Evolutionary conservation across 2,113 vertebrate species (phyloP), one percentile per base, ranked within the genome.

Genomic region (Philantomba maxwellii): DNA sequence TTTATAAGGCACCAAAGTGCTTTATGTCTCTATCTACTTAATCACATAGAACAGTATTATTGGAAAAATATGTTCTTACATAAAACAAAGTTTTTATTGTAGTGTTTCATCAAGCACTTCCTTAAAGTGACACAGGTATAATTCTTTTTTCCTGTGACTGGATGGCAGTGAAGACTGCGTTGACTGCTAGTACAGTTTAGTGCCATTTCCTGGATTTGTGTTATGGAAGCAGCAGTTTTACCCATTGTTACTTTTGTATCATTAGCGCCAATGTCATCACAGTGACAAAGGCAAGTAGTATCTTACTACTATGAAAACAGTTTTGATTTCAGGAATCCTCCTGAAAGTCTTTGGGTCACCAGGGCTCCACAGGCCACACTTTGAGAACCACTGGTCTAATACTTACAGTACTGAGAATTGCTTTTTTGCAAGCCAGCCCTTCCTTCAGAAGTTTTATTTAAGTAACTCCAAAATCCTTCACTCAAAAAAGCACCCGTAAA

Each of bases 71-170:
- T 39, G 33, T 64, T 75, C 58, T 73, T 89, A 87, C 45, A 39
- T 62, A 51, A 92, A 92, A 53, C 25, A 86, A 82, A 36, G 77
- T 30, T 82, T 95, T 82, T 90, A 95, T 83, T 93, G 66, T 87
- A 95, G 33, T 88, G 30, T 19, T 93, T 91, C 64, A 66, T 83
- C 47, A 58, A 81, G 47, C 43, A 80, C 25, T 57, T 96, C 55
- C 49, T 70, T 53, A 53, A 83, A 77, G n/a, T 90, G 90, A 75
- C 94, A 66, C 23, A 51, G 43, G 33, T 75, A 26, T 21, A 57
- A n/a, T 62, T 87, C 36, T 81, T 47, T 81, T 93, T 93, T 39
- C 64, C 78, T 39, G 5, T 82, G 57, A 92, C 55, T 92, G 43
- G 75, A 53, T 94, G 30, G 26, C 62, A 47, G n/a, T 90, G 86